These are phyloP conservation scores for Blomia tropicalis DNA, from an alignment of 2,888 invertebrate genomes.

Conservation along the genomic window DNA sequence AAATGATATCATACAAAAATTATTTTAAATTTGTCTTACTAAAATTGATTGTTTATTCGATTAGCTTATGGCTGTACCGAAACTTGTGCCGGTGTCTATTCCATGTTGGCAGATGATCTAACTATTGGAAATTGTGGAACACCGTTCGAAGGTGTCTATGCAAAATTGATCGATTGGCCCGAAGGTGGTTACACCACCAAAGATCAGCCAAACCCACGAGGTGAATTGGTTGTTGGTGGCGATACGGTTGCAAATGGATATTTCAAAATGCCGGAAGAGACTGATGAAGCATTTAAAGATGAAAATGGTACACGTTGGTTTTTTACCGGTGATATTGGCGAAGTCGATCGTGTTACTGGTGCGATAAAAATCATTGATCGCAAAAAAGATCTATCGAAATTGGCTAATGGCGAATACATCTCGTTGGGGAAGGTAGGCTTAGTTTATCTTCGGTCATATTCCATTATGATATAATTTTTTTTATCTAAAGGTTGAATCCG, in stretches of 20 bases:
- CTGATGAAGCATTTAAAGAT: slow-evolving; percentile 55
- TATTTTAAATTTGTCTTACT: background rate
- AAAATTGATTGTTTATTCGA: background rate
- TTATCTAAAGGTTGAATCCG: slow-evolving; percentile 50
- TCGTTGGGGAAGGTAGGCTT: slow-evolving; percentile 69
- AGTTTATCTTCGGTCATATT: too few species aligned
- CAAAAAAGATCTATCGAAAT: slow-evolving; percentile 74
- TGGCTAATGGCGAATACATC: slow-evolving; percentile 94
- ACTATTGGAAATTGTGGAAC: slow-evolving; percentile 27
- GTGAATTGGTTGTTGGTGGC: slow-evolving; percentile 70
- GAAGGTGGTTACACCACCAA: slow-evolving; percentile 76
- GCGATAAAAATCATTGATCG: slow-evolving; percentile 68
- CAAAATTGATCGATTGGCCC: slow-evolving; percentile 75
- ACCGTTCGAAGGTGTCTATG: slow-evolving; percentile 44
- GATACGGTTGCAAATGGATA: slow-evolving; percentile 83
- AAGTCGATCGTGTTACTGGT: slow-evolving; percentile 70
- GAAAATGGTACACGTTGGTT: slow-evolving; percentile 74
- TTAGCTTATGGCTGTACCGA: slow-evolving; percentile 75
- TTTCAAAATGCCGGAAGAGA: slow-evolving; percentile 46
- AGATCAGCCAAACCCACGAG: slow-evolving; percentile 68
- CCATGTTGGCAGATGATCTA: slow-evolving; percentile 43
- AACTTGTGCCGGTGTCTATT: slow-evolving; percentile 70
- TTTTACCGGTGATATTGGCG: slow-evolving; percentile 87
- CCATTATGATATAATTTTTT: too few species aligned
- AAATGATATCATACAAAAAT: background rate